These are phyloP conservation scores for Ischnura elegans DNA, from an alignment of 2,888 invertebrate species.

Conservation along the genomic window DNA sequence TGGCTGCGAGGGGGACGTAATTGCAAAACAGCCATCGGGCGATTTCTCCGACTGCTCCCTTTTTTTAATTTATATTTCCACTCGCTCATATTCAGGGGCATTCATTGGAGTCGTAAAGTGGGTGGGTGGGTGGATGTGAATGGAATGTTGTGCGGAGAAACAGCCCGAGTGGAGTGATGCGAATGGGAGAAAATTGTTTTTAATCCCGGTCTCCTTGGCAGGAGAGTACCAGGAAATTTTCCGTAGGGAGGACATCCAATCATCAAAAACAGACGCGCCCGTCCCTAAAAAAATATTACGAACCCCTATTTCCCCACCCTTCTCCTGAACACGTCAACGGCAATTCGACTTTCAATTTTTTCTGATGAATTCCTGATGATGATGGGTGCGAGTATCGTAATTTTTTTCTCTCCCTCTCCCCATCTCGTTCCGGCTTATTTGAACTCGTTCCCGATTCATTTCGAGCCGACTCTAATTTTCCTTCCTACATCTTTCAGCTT, in stretches of 20 bases:
- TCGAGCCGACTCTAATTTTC: constrained; percentile 20
- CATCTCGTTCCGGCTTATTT: background rate
- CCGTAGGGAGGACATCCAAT: constrained; percentile 22
- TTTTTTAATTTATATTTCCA: background rate
- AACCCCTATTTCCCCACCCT: background rate
- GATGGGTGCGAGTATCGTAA: background rate
- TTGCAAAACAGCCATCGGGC: background rate
- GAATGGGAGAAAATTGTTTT: background rate
- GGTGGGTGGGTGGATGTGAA: background rate
- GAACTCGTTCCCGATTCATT: background rate
- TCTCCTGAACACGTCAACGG: constrained; percentile 32
- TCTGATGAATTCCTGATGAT: constrained; percentile 48
- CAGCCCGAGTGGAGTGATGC: background rate
- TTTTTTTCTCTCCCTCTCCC: background rate
- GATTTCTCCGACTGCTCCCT: background rate
- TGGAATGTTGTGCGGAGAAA: background rate
- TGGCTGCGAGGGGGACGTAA: background rate
- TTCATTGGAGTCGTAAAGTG: background rate
- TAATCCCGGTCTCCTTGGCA: background rate
- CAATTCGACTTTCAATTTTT: constrained; percentile 60
- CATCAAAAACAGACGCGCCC: constrained; percentile 33
- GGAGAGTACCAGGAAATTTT: background rate
- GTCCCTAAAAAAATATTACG: constrained; percentile 9
- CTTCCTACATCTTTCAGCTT: background rate
- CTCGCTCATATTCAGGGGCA: background rate